Conservation (phyloP, 30 jellyfish, hydroid and myxozoan species). For the Aurelia aurita region DNA sequence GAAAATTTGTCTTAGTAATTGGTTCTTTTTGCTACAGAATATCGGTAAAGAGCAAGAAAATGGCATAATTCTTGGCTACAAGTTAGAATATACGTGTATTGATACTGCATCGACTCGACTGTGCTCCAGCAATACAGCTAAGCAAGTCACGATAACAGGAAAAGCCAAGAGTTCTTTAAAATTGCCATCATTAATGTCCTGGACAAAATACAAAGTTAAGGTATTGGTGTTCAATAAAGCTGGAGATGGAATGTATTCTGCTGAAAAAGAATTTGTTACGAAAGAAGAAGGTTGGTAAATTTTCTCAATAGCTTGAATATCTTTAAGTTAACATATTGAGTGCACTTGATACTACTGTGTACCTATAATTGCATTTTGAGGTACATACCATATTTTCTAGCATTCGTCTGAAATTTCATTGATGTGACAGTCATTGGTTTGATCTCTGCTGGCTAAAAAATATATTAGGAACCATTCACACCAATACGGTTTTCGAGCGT, state of each 20-base stretch:
- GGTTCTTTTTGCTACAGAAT: constrained; percentile 7
- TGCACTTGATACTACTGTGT: too few relatives aligned
- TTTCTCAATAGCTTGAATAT: too few relatives aligned
- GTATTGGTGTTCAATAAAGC: constrained; percentile 52
- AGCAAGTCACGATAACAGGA: constrained; percentile 14
- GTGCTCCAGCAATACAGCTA: not conserved
- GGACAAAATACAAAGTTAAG: constrained; percentile 56
- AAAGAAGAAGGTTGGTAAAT: constrained; percentile 42
- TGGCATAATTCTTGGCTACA: constrained; percentile 65
- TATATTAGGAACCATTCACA: too few relatives aligned
- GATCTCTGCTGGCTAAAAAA: too few relatives aligned
- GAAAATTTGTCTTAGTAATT: too few relatives aligned
- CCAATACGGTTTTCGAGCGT: too few relatives aligned
- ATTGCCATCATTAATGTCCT: constrained; percentile 31
- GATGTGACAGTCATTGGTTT: too few relatives aligned
- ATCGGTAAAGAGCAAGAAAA: constrained; percentile 39
- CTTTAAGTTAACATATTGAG: too few relatives aligned
- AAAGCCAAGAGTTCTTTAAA: not conserved
- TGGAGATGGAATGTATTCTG: constrained; percentile 58
- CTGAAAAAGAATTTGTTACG: constrained; percentile 12
- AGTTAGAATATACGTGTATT: constrained; percentile 27
- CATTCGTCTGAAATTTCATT: too few relatives aligned
- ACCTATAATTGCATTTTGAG: too few relatives aligned
- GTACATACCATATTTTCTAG: too few relatives aligned
- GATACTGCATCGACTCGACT: constrained; percentile 18